Base-by-base conservation (phyloP, 2,797 vertebrate genomes). In the Chromis chromis region DNA sequence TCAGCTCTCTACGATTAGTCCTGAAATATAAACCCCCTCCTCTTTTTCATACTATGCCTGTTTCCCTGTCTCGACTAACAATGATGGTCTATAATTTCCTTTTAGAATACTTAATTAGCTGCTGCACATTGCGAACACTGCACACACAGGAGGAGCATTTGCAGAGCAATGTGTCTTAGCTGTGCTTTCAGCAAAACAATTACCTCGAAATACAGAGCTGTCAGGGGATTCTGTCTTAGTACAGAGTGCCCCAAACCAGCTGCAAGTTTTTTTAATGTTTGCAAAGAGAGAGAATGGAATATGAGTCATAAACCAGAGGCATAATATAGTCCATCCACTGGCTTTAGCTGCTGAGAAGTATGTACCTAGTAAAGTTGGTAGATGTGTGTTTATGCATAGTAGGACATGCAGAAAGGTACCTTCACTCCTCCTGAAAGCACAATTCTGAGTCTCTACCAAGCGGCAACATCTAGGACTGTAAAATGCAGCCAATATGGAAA, bases 81-180 rank as follows among this genome's bases (percentile, higher is more conserved):
- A 78, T 85, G 77, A 86, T 76, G 66, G 70, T 71, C 73, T 74
- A 75, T 84, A 65, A 88, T 88, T 91, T 86, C 81, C 73, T 83
- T 69, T 50, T 63, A 48, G 49, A 74, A 81, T 85, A 74, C 63
- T 80, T 73, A 85, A 84, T 87, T 66, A 86, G 81, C 62, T 52
- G 55, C 71, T 59, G 63, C 60, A 61, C 52, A 68, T 70, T 84
- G 46, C 55, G 65, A 71, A 85, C 73, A 48, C 63, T 61, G 63
- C 72, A 61, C 58, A 63, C 60, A 83, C 72, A 54, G 46, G 49
- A 70, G 64, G 71, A 69, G 58, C 65, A 66, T 77, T 64, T 74
- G 56, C 42, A 60, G 66, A 42, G 74, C 81, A 68, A 25, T 39
- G 60, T 53, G 55, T 77, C 65, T 75, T 56, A 49, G 65, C 62